phyloP scores from a whole-genome alignment of 64 coral and sea anemone genomes.

The Catalaphyllia jardinei region DNA sequence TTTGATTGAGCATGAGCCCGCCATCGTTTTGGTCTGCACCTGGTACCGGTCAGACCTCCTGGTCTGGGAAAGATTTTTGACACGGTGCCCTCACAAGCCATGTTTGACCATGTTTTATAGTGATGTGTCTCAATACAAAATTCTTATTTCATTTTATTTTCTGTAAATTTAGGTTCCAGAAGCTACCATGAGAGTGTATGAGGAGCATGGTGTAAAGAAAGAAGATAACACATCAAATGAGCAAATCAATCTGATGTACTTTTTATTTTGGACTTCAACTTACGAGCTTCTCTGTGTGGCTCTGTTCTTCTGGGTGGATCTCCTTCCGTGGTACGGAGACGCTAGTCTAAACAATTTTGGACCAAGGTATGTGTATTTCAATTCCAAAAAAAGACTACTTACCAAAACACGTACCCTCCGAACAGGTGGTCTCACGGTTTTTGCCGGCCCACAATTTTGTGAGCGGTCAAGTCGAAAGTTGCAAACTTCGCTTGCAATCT shows the following conservation, averaged over 20 bases:
- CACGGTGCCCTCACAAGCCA: too few relatives aligned
- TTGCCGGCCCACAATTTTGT: too few relatives aligned
- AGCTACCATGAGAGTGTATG: slow-evolving; percentile 76
- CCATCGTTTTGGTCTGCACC: too few relatives aligned
- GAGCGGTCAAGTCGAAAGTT: too few relatives aligned
- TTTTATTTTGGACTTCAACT: slow-evolving; percentile 86
- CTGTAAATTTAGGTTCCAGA: slow-evolving; percentile 55
- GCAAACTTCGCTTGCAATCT: too few relatives aligned
- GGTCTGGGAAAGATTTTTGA: too few relatives aligned
- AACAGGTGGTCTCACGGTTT: too few relatives aligned
- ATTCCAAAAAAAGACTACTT: background rate
- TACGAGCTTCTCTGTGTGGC: slow-evolving; percentile 73
- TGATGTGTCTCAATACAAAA: too few relatives aligned
- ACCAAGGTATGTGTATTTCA: slow-evolving; percentile 64
- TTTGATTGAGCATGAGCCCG: too few relatives aligned
- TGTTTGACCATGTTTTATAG: too few relatives aligned
- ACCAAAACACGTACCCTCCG: too few relatives aligned
- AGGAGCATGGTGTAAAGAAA: slow-evolving; percentile 84
- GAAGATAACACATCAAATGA: slow-evolving; percentile 50
- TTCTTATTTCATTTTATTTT: background rate
- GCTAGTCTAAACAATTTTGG: slow-evolving; percentile 70
- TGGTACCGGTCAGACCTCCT: too few relatives aligned
- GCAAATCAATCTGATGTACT: slow-evolving; percentile 70
- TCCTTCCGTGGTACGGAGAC: slow-evolving; percentile 83
- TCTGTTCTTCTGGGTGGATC: slow-evolving; percentile 78